Base-by-base conservation (phyloP, 2,888 invertebrate species). In the Euclidia mi region DNA sequence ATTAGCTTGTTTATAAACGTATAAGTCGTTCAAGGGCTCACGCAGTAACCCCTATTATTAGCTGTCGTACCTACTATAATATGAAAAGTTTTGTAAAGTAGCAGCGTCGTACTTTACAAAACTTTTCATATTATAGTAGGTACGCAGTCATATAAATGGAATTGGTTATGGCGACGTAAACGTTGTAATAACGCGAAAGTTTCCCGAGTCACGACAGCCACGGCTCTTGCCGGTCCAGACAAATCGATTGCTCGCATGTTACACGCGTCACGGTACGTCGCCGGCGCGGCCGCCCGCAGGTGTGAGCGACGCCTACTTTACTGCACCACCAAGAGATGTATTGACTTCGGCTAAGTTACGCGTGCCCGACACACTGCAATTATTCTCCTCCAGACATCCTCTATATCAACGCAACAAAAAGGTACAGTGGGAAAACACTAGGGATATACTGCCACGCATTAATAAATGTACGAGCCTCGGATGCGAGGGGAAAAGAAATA, bases 231-330 rank as follows among this genome's bases (percentile, higher is more conserved):
- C 81, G 66, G 88, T 87, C 90, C 91, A 91, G 91, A 92, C 91
- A 80, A 90, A 92, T 91, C 92, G 92, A 92, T 92, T 87, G 76
- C 80, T 80, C 76, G 87, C 78, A 82, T 83, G 86, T 80, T 74
- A 81, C 83, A 85, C 75, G 81, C 82, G 81, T 83, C 78, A 78
- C 67, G 72, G 35, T 48, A 55, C 62, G 68, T 31, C 25, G 20
- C 29, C 18, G 42, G 75, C 41, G n/a, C 28, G 18, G 42, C 14
- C 67, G 34, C n/a, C n/a, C n/a, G n/a, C 89, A 91, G 91, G 90
- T 91, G 90, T 84, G 71, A 63, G 57, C 70, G 84, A 84, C 75
- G 80, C 75, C 70, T 78, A 73, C 79, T 85, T 81, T 82, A 87
- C 84, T 79, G 72, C 81, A 43, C 70, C 74, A 70, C 74, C 76